A percentile compares a stretch with the other conserved stretches of the same genome.
phyloP scores from a whole-genome alignment of 2,888 invertebrate species.

The Exocentrus adspersus region DNA sequence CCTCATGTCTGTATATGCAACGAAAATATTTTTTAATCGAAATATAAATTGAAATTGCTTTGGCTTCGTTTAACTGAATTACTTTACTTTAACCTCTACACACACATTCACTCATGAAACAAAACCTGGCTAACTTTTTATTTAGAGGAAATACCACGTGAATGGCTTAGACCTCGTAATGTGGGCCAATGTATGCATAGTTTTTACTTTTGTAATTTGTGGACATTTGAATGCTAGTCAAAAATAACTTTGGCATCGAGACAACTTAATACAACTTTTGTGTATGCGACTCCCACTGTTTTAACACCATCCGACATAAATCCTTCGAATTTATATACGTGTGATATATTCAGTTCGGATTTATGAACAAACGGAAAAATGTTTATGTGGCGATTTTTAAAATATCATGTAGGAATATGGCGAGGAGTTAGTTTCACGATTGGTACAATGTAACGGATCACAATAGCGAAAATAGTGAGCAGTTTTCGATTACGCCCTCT shows the following conservation, averaged over 20 bases:
- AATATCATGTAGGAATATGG: neutral
- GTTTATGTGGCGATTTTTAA: slow-evolving; percentile 7
- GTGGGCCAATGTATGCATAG: slow-evolving; percentile 14
- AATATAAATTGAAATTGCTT: neutral
- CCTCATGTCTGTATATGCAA: neutral
- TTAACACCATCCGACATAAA: neutral
- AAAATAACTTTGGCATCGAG: slow-evolving; percentile 23
- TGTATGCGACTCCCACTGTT: slow-evolving; percentile 18
- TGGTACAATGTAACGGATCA: neutral
- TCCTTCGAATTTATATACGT: neutral
- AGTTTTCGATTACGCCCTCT: no score
- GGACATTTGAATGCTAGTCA: slow-evolving; percentile 15
- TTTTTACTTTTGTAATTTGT: slow-evolving; percentile 18
- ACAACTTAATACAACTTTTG: slow-evolving; percentile 17
- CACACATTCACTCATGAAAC: neutral
- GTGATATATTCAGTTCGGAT: neutral
- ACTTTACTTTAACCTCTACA: neutral
- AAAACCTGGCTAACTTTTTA: neutral
- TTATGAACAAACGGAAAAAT: neutral
- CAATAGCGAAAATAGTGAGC: no score
- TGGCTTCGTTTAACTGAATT: neutral
- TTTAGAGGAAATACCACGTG: slow-evolving; percentile 5
- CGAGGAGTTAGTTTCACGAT: neutral
- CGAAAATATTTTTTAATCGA: neutral
- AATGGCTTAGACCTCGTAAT: neutral